These are phyloP conservation scores for Accipiter virgatus DNA, from an alignment of 2,113 vertebrate species.

Conservation along the genomic window DNA sequence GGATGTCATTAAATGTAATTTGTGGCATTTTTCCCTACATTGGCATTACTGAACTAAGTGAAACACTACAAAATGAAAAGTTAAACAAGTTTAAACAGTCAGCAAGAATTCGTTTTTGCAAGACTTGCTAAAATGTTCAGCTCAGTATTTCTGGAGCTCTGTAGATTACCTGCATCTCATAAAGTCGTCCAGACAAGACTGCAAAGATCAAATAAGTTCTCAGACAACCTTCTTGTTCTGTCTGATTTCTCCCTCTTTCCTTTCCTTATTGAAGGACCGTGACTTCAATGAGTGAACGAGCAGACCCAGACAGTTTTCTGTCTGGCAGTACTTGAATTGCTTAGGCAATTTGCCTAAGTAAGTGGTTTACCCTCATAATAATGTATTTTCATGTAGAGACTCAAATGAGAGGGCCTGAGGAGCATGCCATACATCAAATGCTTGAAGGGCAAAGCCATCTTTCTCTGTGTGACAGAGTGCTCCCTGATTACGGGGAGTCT, in stretches of 20 bases:
- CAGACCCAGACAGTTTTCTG: conserved; percentile 29
- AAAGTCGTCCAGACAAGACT: neutral
- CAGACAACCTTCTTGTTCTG: neutral
- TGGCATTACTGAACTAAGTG: neutral
- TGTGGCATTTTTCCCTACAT: rapidly evolving
- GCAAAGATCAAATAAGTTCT: conserved; percentile 16
- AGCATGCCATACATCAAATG: neutral
- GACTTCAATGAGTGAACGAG: neutral
- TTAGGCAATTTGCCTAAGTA: conserved; percentile 20
- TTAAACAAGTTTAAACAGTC: neutral
- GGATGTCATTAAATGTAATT: neutral
- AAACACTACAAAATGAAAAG: neutral
- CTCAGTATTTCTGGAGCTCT: neutral
- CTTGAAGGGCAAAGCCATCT: neutral
- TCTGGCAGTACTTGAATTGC: neutral
- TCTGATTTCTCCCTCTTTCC: neutral
- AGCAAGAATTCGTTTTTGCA: neutral
- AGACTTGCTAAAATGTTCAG: neutral
- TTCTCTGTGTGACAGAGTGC: neutral
- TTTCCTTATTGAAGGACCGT: neutral
- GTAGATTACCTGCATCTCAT: neutral
- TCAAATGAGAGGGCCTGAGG: neutral
- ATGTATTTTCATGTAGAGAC: neutral
- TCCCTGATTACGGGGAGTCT: neutral
- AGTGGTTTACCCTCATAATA: conserved; percentile 5